Evolutionary conservation across 2,797 vertebrate genomes (phyloP), one percentile per base, ranked within the genome.

Genomic region (Sebastes wilsoni): DNA sequence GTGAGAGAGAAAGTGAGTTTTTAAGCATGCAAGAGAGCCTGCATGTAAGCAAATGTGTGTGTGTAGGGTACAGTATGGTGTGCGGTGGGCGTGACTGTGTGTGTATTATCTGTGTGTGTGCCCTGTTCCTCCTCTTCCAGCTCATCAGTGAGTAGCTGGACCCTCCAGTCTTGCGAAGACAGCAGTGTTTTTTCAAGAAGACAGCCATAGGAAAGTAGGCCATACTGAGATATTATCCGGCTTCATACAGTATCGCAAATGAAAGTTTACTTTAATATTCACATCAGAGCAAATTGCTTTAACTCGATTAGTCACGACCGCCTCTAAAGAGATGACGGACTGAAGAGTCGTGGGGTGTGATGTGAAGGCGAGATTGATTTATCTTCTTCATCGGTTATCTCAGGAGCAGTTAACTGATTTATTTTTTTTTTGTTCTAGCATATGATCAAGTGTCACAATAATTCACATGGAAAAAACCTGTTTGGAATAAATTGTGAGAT

Each of bases 71-170:
- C 46, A 49, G 77, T 38, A 77, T 66, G 72, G 77, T 5, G 65
- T 72, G 75, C 34, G 20, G 59, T 72, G 82, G 25, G 80, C 76
- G 64, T 36, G 71, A 62, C 27, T 4, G 77, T 55, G 70, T 79
- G 74, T 84, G 82, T 81, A 72, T 85, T 89, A 71, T 89, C 28
- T 58, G 87, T 88, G 68, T 90, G 83, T 89, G 84, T 87, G 82
- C 87, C 87, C 83, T 93, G 86, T 93, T 94, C 93, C 91, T 94
- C 93, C 90, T 92, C 87, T 94, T 93, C 86, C 90, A 94, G 94
- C 92, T 90, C 89, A 88, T 83, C 87, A 90, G 87, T 92, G 90
- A 90, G 82, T 92, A 93, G 90, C 82, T 93, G 92, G 83, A 92
- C 77, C 75, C 85, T 88, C 83, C 87, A 86, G 80, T 92, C 84